Percentiles rank a stretch among this genome's conserved stretches.
phyloP scores from a whole-genome alignment of 2,113 vertebrate genomes.

The Hymenochirus boettgeri region DNA sequence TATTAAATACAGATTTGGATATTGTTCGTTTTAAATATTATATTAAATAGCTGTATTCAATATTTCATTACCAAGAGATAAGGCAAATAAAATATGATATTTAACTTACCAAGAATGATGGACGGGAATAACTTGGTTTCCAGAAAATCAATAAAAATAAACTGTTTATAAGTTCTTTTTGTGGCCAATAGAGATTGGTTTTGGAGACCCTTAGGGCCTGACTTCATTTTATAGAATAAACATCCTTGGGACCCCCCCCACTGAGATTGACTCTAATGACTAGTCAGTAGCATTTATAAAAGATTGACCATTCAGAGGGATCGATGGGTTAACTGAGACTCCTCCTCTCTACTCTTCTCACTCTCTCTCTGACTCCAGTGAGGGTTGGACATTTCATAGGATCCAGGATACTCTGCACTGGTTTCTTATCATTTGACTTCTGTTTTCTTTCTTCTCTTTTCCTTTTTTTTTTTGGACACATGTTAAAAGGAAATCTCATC shows the following conservation, averaged over 20 bases:
- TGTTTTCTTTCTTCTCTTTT: not conserved
- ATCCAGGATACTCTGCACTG: not conserved
- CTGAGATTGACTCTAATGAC: constrained; percentile 45
- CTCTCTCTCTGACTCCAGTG: not conserved
- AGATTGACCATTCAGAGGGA: constrained; percentile 6
- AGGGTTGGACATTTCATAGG: constrained; percentile 14
- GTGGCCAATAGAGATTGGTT: constrained; percentile 2
- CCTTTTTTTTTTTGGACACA: accelerated
- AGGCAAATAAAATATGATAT: not conserved
- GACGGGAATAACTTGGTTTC: not conserved
- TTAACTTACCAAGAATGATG: not conserved
- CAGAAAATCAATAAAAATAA: not conserved
- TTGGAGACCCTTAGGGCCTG: constrained; percentile 1
- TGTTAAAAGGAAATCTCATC: constrained; percentile 26
- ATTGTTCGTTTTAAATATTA: too few relatives aligned
- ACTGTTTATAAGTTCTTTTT: constrained; percentile 20
- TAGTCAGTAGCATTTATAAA: constrained; percentile 44
- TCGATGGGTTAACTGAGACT: not conserved
- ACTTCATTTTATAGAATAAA: constrained; percentile 51
- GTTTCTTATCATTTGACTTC: constrained; percentile 3
- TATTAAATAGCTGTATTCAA: too few relatives aligned
- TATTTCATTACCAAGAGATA: too few relatives aligned
- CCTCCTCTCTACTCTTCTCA: not conserved
- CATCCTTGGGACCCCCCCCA: constrained; percentile 48
- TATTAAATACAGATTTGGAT: too few relatives aligned